Evolutionary conservation across 2,888 invertebrate genomes (phyloP).

Genomic region (Phoronis australis): DNA sequence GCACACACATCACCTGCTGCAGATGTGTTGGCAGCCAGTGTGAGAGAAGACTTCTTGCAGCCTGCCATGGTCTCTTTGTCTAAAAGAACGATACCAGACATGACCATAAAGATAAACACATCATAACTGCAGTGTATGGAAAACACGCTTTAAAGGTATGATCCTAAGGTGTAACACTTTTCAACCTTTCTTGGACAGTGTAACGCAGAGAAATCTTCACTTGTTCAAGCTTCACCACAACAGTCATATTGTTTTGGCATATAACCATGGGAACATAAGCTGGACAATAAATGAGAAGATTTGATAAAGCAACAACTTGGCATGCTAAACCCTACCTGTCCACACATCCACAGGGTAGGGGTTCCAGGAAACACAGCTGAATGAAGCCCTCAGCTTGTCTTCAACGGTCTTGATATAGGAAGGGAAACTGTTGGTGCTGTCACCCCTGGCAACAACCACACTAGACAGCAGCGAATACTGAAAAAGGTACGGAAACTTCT

Average conservation of each 20-base stretch:
- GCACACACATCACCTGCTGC: constrained; percentile 31
- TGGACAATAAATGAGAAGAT: neutral
- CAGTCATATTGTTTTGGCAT: neutral
- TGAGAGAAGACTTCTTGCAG: constrained; percentile 33
- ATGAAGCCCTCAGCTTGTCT: constrained; percentile 26
- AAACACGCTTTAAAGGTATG: neutral
- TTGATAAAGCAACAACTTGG: neutral
- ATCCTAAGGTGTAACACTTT: neutral
- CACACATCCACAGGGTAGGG: constrained; percentile 44
- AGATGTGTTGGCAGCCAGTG: constrained; percentile 38
- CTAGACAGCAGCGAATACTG: constrained; percentile 10
- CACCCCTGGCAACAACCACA: constrained; percentile 39
- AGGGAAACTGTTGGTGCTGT: constrained; percentile 25
- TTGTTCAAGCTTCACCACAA: neutral
- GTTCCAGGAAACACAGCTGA: constrained; percentile 43
- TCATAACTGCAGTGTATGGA: neutral
- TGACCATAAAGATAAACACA: too few relatives aligned
- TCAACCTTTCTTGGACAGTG: neutral
- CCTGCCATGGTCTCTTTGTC: too few relatives aligned
- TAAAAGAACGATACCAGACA: too few relatives aligned
- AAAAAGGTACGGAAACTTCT: too few relatives aligned
- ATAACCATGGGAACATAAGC: neutral
- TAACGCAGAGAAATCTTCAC: neutral
- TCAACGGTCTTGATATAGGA: constrained; percentile 19
- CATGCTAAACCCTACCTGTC: constrained; percentile 27